Evolutionary conservation across 2,797 vertebrate species (phyloP).

Genomic region (Orientallactaga sibirica): DNA sequence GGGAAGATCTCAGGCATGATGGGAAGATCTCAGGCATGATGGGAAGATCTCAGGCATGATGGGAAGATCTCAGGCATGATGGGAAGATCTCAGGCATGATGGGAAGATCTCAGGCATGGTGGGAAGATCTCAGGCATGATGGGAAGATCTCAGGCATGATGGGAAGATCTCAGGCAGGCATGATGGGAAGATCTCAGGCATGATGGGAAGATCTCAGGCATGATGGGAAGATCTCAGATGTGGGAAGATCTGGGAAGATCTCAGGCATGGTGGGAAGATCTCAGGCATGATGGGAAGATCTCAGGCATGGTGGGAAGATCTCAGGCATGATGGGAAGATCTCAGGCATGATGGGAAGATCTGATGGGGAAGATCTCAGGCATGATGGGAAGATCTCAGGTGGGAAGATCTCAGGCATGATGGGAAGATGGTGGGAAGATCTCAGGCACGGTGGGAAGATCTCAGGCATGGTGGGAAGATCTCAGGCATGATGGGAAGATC

Average conservation of each 20-base stretch:
- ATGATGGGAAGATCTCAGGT: background rate
- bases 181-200: background rate
- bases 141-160: background rate
- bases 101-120: background rate
- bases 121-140: background rate
- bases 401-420: background rate
- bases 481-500: background rate
- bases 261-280: background rate
- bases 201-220: background rate
- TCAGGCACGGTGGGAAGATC: background rate
- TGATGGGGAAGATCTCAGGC: accelerated
- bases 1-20: background rate
- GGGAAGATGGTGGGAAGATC: background rate
- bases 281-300: background rate
- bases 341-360: background rate
- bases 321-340: background rate
- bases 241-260: too few species aligned
- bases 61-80: background rate
- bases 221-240: too few species aligned
- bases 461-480: background rate
- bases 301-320: background rate
- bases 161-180: background rate
- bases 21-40: background rate
- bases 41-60: background rate
- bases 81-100: background rate